Base-by-base conservation (phyloP, 2,888 invertebrate genomes). In the Napeogenes inachia region DNA sequence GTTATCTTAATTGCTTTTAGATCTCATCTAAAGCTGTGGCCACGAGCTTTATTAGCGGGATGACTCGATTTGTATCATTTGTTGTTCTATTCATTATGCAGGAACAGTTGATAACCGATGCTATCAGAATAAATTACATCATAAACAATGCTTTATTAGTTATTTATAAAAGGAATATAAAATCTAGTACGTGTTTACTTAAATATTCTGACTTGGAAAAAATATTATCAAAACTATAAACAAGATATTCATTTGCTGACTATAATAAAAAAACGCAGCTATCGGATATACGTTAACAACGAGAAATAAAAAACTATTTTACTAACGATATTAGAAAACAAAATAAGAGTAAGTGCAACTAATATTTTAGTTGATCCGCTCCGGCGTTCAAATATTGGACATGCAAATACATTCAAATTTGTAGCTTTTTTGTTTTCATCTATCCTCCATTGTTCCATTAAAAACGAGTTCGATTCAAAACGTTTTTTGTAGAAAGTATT, bases 1-100 rank as follows among this genome's bases (percentile, higher is more conserved):
- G 56, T 62, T 58, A 50, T 62, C 57, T 59, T 59, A 62, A 62
- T 62, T 62, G 58, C 50, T 62, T 58, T 62, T 54, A 58, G 54
- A 54, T 50, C 56, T 54, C 38, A 50, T 50, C 21, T 12, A 33
- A 32, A 42, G 55, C 45, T 53, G 56, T 13, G 13, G 21, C 6
- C 4, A 47, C 47, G 30, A 30, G 50, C 50, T 50, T 50, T 30
- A 50, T 30, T 50, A 50, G 30, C 12, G 50, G 4, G 50, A 50
- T 30, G 8, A 12, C 6, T 50, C 50, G 3, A 42, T 42, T 42
- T 42, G 10, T 42, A 42, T 42, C 6, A 30, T 30, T 50, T 50
- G 50, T 50, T 21, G 30, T 50, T 50, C 21, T 50, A 30, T 30
- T 30, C 21, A 30, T 50, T 21, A 21, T 21, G 21, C 21, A 21